These are phyloP conservation scores for Ochropleura plecta DNA, from an alignment of 2,888 invertebrate genomes.

Conservation along the genomic window DNA sequence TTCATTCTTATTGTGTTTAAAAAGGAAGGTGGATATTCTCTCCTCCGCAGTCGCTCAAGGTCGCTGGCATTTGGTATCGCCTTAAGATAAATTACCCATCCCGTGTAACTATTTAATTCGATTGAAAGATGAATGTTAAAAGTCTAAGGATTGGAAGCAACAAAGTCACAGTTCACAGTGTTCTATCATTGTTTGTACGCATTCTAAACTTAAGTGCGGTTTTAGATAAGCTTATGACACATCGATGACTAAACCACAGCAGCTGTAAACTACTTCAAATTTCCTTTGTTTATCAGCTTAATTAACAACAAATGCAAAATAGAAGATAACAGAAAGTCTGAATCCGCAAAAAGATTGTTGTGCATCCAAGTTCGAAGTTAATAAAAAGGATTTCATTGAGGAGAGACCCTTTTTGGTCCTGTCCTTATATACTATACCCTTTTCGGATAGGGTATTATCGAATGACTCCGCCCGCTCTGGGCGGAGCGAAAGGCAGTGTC, in stretches of 20 bases:
- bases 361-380: conserved; percentile 2
- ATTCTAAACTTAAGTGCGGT: conserved; percentile 22
- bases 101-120: neutral
- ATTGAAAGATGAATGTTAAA: neutral
- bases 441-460: too few species aligned
- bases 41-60: too few species aligned
- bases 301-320: conserved; percentile 9
- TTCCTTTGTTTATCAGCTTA: conserved; percentile 40
- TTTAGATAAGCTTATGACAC: conserved; percentile 49
- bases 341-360: neutral
- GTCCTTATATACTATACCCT: too few species aligned
- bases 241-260: conserved; percentile 39
- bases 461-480: too few species aligned
- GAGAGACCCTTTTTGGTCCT: too few species aligned
- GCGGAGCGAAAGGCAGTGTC: too few species aligned
- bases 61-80: too few species aligned
- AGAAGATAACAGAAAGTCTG: neutral
- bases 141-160: neutral
- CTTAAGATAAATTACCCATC: neutral
- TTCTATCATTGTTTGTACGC: neutral
- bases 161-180: neutral
- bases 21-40: too few species aligned
- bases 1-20: too few species aligned
- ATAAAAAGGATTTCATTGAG: neutral
- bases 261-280: conserved; percentile 21